A percentile compares a stretch with the other conserved stretches of the same genome.
phyloP scores from a whole-genome alignment of 1,140 invertebrate genomes.

The Phocides pigmalion region DNA sequence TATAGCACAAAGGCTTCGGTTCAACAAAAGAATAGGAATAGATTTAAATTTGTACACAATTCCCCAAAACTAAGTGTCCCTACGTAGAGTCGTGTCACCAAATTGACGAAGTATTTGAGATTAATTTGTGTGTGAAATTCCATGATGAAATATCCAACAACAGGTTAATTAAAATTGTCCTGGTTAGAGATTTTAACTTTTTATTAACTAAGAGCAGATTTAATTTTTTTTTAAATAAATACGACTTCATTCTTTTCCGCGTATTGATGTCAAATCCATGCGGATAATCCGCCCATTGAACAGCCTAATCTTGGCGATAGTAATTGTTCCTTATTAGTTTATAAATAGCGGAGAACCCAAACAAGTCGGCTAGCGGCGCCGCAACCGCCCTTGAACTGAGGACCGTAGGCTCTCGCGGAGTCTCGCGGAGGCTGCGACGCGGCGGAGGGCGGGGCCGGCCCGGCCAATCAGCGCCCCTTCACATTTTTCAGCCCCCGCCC shows the following conservation, averaged over 20 bases:
- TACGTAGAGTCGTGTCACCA: too few relatives aligned
- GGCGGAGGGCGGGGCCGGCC: constrained; percentile 64
- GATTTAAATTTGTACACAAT: too few relatives aligned
- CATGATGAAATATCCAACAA: neutral
- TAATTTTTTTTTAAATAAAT: neutral
- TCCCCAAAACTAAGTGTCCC: too few relatives aligned
- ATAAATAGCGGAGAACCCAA: constrained; percentile 71
- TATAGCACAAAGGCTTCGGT: too few relatives aligned
- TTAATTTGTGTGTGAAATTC: neutral
- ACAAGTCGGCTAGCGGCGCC: constrained; percentile 60
- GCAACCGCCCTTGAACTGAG: constrained; percentile 79
- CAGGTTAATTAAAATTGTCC: constrained; percentile 13
- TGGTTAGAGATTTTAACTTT: neutral
- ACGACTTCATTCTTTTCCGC: neutral
- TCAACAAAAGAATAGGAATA: too few relatives aligned
- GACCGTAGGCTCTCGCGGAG: constrained; percentile 60
- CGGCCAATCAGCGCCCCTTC: constrained; percentile 81
- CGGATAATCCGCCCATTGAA: constrained; percentile 20
- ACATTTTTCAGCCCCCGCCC: constrained; percentile 80
- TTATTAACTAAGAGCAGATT: neutral
- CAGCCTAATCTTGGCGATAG: constrained; percentile 28
- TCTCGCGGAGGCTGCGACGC: constrained; percentile 57
- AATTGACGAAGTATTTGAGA: neutral
- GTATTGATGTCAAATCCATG: neutral
- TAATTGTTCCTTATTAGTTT: constrained; percentile 46